These are phyloP conservation scores for Plecturocebus donacophilus DNA, from an alignment of 2,113 vertebrate species.

Conservation along the genomic window DNA sequence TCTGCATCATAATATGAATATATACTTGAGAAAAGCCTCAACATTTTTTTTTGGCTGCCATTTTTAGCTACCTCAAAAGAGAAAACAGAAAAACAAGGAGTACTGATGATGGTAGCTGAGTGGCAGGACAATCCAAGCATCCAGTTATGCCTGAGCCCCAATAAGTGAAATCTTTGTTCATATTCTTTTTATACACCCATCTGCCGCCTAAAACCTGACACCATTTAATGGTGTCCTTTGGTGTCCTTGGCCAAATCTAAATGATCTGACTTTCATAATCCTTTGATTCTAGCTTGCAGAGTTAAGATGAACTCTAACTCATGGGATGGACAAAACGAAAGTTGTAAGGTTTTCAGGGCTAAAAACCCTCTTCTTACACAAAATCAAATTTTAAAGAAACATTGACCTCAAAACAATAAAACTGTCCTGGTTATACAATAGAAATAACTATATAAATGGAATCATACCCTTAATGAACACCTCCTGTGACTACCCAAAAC, in stretches of 20 bases:
- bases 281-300: slow-evolving; percentile 54
- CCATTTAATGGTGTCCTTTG: background rate
- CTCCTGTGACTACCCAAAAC: background rate
- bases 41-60: background rate
- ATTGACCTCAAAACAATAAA: background rate
- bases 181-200: background rate
- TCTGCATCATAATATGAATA: background rate
- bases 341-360: slow-evolving; percentile 33
- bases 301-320: slow-evolving; percentile 39
- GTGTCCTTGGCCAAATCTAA: slow-evolving; percentile 21
- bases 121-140: slow-evolving; percentile 5
- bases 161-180: slow-evolving; percentile 34
- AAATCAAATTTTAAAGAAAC: slow-evolving; percentile 30
- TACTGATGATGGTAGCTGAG: background rate
- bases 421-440: background rate
- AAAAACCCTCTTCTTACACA: slow-evolving; percentile 34
- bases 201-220: background rate
- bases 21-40: slow-evolving; percentile 2
- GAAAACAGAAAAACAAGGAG: slow-evolving; percentile 37
- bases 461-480: background rate
- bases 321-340: slow-evolving; percentile 41
- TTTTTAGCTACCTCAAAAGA: slow-evolving; percentile 11
- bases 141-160: background rate
- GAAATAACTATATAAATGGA: background rate
- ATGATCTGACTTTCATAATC: slow-evolving; percentile 42